A percentile compares a stretch with the other conserved stretches of the same genome.
These are phyloP conservation scores for Calycopis cecrops DNA, from an alignment of 1,140 invertebrate genomes.

Conservation along the genomic window DNA sequence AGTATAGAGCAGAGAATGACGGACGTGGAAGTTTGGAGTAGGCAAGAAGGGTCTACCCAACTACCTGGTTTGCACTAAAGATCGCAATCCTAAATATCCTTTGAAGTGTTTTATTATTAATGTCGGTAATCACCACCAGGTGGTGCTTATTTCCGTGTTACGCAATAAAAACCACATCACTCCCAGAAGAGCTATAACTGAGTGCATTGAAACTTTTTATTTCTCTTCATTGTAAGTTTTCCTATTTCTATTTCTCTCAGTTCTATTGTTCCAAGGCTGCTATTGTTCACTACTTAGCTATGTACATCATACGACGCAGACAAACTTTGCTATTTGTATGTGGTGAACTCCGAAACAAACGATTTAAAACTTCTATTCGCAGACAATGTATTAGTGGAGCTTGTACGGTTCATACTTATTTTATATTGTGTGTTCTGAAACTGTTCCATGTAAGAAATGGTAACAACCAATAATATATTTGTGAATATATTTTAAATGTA, in stretches of 20 bases:
- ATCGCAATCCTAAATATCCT: too few relatives aligned
- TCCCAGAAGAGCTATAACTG: background rate
- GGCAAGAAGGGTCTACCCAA: too few relatives aligned
- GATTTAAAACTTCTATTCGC: slow-evolving; percentile 16
- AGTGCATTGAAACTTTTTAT: background rate
- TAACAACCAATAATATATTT: too few relatives aligned
- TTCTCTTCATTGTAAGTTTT: background rate
- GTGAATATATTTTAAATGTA: slow-evolving; percentile 2
- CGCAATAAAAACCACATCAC: too few relatives aligned
- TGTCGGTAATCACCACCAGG: too few relatives aligned
- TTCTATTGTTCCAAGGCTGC: slow-evolving; percentile 6
- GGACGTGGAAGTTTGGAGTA: too few relatives aligned
- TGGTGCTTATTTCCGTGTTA: too few relatives aligned
- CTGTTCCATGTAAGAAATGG: too few relatives aligned
- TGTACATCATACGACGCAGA: slow-evolving; percentile 1
- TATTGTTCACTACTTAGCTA: slow-evolving; percentile 7
- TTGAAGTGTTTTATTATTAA: too few relatives aligned
- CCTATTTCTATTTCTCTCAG: slow-evolving; percentile 1
- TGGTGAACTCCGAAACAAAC: slow-evolving; percentile 18
- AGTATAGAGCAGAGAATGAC: too few relatives aligned
- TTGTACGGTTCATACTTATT: background rate
- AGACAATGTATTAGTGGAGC: slow-evolving; percentile 4
- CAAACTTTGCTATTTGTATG: slow-evolving; percentile 16
- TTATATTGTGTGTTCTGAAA: slow-evolving; percentile 1
- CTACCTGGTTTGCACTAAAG: too few relatives aligned